Percentiles rank a stretch among this genome's conserved stretches.
These are phyloP conservation scores for Pangasianodon hypophthalmus DNA, from an alignment of 2,113 vertebrate species.

Conservation along the genomic window DNA sequence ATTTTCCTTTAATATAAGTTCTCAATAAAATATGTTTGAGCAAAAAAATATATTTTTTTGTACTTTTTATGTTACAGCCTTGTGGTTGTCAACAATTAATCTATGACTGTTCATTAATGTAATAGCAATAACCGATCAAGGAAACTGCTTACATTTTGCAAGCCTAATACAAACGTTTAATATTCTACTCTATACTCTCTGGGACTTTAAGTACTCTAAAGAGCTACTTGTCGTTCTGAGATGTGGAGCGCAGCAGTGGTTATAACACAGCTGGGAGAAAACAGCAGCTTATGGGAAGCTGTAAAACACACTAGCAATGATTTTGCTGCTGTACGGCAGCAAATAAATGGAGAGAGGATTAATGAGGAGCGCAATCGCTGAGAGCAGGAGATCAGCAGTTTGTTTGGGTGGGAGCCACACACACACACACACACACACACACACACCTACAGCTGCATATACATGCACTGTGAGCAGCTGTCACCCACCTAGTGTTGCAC, in stretches of 20 bases:
- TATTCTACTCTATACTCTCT: neutral
- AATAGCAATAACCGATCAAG: neutral
- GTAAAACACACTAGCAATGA: neutral
- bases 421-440: neutral
- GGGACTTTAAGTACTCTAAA: neutral
- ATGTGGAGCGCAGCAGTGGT: neutral
- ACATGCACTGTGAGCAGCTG: neutral
- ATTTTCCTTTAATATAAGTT: neutral
- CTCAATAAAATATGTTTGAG: neutral
- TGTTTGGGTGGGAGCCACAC: slow-evolving; percentile 1
- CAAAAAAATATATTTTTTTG: neutral
- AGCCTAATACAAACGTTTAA: neutral
- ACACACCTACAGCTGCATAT: neutral
- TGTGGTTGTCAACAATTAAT: neutral
- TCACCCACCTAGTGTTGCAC: neutral
- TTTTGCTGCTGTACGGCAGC: neutral
- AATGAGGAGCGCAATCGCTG: slow-evolving; percentile 6
- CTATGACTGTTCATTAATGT: neutral
- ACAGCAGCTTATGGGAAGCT: neutral
- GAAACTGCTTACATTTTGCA: neutral
- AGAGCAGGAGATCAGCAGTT: neutral
- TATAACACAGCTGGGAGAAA: neutral
- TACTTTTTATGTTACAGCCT: neutral
- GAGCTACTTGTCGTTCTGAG: neutral
- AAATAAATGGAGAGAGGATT: slow-evolving; percentile 4